Base-by-base conservation (phyloP, 2,888 invertebrate species). In the Homarus gammarus region DNA sequence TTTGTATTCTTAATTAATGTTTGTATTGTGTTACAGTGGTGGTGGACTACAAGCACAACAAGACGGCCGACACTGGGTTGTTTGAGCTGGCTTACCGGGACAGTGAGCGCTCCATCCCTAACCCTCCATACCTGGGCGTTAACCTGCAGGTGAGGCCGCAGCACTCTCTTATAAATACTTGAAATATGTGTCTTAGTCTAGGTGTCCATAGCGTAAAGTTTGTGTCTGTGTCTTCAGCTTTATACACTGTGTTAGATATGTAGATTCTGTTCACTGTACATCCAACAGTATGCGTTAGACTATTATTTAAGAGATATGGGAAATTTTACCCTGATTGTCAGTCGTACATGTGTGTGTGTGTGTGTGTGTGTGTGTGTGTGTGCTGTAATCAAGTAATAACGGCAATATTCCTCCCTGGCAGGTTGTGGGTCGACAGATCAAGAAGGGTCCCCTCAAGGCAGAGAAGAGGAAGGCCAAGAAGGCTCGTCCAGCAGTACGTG, bases 21-120 rank as follows among this genome's bases (percentile, higher is more conserved):
- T 49, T 49, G 49, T 56, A 56, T 44, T 5, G 44, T 56, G 5
- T 56, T 56, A 56, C 90, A 92, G 92, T 92, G 83, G 91, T 92
- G 56, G 91, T 92, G 64, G 92, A 92, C 83, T 87, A 91, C 33
- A 85, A 81, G 31, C 77, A 86, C 75, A 88, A 87, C 70, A 82
- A 85, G 44, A 73, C 70, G 18, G 92, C 92, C 2, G 92, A 92
- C 91, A 92, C 92, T 0, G 92, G 92, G 64, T 79, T 87, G 40
- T 92, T 92, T 38, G 92, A 92, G 86, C 68, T 91, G 51, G 85
- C 92, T 15, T 91, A 92, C 83, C 84, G 90, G 18, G 91, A 92
- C 68, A 85, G 78, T 18, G 90, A 92, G 33, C 81, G 89, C 31
- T 56, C 91, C 40, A 81, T 91, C 15, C 83, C 90, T 22, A 86